phyloP scores from a whole-genome alignment of 1,140 invertebrate genomes.

The Aphelinus certus region DNA sequence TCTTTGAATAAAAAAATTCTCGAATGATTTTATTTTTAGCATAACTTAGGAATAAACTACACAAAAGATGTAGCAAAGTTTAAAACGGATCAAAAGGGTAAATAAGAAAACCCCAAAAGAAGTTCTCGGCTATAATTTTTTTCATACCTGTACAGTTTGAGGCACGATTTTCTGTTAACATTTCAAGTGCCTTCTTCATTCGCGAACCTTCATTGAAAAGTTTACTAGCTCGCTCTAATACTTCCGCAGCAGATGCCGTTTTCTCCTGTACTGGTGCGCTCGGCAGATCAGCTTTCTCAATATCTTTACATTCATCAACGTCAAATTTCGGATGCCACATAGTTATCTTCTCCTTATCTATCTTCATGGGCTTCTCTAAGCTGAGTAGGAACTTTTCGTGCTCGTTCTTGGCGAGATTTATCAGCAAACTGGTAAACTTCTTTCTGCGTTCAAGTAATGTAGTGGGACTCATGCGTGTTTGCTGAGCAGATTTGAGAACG shows the following conservation, averaged over 20 bases:
- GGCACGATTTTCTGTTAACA: conserved; percentile 34
- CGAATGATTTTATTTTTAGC: too few relatives aligned
- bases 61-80: too few relatives aligned
- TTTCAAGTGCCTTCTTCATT: conserved; percentile 81
- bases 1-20: too few relatives aligned
- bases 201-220: conserved; percentile 79
- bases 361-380: conserved; percentile 77
- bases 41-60: too few relatives aligned
- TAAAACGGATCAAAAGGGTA: too few relatives aligned
- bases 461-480: conserved; percentile 68
- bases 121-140: too few relatives aligned
- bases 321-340: conserved; percentile 94
- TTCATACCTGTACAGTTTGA: too few relatives aligned
- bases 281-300: conserved; percentile 77
- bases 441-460: conserved; percentile 73
- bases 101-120: too few relatives aligned
- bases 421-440: conserved; percentile 68
- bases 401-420: conserved; percentile 75
- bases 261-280: conserved; percentile 76
- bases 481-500: conserved; percentile 49
- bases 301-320: conserved; percentile 82
- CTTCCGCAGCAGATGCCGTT: conserved; percentile 81
- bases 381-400: conserved; percentile 82
- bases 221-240: conserved; percentile 78
- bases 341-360: conserved; percentile 78